These are phyloP conservation scores for Papilio machaon DNA, from an alignment of 1,140 invertebrate species.

Conservation along the genomic window DNA sequence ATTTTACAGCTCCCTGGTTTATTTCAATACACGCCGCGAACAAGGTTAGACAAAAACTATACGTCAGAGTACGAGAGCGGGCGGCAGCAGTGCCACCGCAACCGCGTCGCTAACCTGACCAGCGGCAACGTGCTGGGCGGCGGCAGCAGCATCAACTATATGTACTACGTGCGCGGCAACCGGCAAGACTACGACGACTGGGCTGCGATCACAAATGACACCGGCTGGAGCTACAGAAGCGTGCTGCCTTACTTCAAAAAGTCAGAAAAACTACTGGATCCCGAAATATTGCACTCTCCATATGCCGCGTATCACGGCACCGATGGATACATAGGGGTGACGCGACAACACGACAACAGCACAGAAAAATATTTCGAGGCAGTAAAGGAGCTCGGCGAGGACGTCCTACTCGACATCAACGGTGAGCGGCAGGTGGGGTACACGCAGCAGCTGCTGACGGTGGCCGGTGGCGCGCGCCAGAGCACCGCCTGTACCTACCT, in stretches of 20 bases:
- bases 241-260: constrained; percentile 39
- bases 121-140: constrained; percentile 40
- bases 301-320: constrained; percentile 34
- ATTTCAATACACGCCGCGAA: background rate
- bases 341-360: background rate
- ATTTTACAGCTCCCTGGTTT: constrained; percentile 34
- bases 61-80: background rate
- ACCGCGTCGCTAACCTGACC: constrained; percentile 23
- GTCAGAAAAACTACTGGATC: constrained; percentile 32
- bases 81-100: constrained; percentile 20
- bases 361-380: constrained; percentile 34
- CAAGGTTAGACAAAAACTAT: constrained; percentile 25
- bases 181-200: constrained; percentile 38
- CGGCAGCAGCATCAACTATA: constrained; percentile 28
- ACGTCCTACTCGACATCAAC: too few species aligned
- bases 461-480: constrained; percentile 39
- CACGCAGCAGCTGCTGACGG: constrained; percentile 18
- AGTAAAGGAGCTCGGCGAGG: constrained; percentile 27
- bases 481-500: constrained; percentile 17
- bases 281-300: constrained; percentile 5
- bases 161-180: constrained; percentile 39
- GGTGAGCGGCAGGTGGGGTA: constrained; percentile 9
- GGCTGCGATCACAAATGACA: constrained; percentile 33
- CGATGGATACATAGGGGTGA: background rate
- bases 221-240: constrained; percentile 34